phyloP scores from a whole-genome alignment of 2,113 vertebrate species.

The Nicator chloris region DNA sequence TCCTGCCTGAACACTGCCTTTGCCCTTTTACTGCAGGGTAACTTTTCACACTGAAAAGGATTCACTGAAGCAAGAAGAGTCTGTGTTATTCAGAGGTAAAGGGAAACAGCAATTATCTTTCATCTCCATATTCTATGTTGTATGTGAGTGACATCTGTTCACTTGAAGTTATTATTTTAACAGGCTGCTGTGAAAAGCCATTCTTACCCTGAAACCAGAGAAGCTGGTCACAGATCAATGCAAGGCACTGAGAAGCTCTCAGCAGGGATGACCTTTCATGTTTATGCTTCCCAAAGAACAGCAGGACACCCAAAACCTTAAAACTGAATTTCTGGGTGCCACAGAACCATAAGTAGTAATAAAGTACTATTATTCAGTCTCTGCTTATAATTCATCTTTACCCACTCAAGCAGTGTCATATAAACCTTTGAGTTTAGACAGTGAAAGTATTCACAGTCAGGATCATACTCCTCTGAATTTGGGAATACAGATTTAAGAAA shows the following conservation, averaged over 20 bases:
- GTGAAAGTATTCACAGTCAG: neutral
- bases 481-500: neutral
- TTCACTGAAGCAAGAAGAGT: neutral
- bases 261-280: neutral
- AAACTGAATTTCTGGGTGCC: neutral
- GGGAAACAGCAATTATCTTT: neutral
- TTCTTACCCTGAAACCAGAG: neutral
- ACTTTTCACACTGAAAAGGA: neutral
- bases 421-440: neutral
- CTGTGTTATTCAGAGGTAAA: neutral
- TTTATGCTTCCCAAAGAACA: neutral
- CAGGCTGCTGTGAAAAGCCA: neutral
- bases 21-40: neutral
- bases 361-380: neutral
- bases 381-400: neutral
- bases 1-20: neutral
- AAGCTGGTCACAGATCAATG: neutral
- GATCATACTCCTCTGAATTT: neutral
- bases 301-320: neutral
- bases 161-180: conserved; percentile 5
- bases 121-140: neutral
- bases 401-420: neutral
- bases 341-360: neutral
- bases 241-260: neutral
- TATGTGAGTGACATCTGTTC: neutral